Base-by-base conservation (phyloP, 2,888 invertebrate genomes). In the Lithophane leautieri region DNA sequence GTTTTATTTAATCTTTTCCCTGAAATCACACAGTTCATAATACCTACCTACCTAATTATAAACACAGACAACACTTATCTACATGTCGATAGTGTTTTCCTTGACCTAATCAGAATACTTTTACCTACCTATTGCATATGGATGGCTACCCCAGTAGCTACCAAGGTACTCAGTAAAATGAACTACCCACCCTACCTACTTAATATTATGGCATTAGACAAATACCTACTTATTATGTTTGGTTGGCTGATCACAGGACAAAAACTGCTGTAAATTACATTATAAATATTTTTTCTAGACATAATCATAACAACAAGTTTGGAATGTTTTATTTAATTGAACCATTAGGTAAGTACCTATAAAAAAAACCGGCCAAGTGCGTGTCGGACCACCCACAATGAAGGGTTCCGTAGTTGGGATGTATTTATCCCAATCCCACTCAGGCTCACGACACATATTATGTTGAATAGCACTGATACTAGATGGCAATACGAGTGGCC, bases 41-140 rank as follows among this genome's bases (percentile, higher is more conserved):
- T 69, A 52, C 16, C 25, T 34, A 25, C 2, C 3, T 34, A 61
- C 22, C 11, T 69, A n/a, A 47, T 28, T 28, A 42, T 56, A 76
- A 56, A 70, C 28, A 40, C 47, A 34, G 56, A 63, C 19, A 50
- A 62, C 16, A 70, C n/a, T 6, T 62, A 62, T 58, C 44, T 76
- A 52, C 44, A 54, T 47, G 61, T 28, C 14, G 34, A 22, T 25
- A 67, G 50, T 50, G 50, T 74, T 34, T 54, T 16, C 61, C 54
- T 63, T 70, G 70, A 56, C 56, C 56, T 77, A 56, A 70, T 77
- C 47, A 70, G 44, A 56, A 40, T 50, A 50, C n/a, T n/a, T n/a
- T n/a, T n/a, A n/a, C 34, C 34, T 34, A 34, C 34, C 34, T 34
- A 28, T 3, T 28, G 22, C 19, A 11, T 61, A 61, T 40, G 68